A percentile compares a stretch with the other conserved stretches of the same genome.
Conservation (phyloP, 2,113 vertebrate genomes). For the Anolis sagrei region DNA sequence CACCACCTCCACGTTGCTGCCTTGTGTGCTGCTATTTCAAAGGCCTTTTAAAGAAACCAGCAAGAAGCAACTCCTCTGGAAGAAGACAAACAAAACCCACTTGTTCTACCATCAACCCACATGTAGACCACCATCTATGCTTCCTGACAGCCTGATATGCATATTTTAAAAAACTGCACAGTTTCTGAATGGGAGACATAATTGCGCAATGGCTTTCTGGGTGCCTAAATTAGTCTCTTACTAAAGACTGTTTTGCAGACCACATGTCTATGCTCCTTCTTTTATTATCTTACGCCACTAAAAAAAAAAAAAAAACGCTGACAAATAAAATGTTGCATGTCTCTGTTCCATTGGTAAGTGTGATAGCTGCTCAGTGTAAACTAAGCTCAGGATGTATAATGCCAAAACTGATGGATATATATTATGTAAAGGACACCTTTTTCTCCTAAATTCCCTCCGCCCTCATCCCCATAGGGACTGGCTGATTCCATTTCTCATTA, state of each 20-base stretch:
- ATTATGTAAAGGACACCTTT: not conserved
- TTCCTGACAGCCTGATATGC: not conserved
- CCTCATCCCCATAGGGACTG: not conserved
- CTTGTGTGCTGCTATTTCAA: not conserved
- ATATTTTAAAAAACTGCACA: conserved; percentile 15
- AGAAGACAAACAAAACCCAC: conserved; percentile 11
- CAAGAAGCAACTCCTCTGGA: conserved; percentile 5
- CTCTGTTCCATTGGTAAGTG: not conserved
- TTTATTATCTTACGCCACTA: conserved; percentile 13
- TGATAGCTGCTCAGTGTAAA: not conserved
- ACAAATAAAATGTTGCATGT: conserved; percentile 3
- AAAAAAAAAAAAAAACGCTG: conserved; percentile 24
- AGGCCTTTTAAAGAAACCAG: not conserved
- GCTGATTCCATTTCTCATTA: not conserved
- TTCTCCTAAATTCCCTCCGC: not conserved
- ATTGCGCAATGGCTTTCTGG: conserved; percentile 17
- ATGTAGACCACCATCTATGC: not conserved
- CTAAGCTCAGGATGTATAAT: not conserved
- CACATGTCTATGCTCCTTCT: not conserved
- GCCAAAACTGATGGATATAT: not conserved
- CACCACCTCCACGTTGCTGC: not conserved
- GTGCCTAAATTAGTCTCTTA: not conserved
- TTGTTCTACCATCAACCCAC: not conserved
- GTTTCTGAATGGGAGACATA: not conserved
- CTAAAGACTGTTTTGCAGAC: not conserved